A percentile compares a stretch with the other conserved stretches of the same genome.
phyloP scores from a whole-genome alignment of 2,797 vertebrate genomes.

The Chelon labrosus region DNA sequence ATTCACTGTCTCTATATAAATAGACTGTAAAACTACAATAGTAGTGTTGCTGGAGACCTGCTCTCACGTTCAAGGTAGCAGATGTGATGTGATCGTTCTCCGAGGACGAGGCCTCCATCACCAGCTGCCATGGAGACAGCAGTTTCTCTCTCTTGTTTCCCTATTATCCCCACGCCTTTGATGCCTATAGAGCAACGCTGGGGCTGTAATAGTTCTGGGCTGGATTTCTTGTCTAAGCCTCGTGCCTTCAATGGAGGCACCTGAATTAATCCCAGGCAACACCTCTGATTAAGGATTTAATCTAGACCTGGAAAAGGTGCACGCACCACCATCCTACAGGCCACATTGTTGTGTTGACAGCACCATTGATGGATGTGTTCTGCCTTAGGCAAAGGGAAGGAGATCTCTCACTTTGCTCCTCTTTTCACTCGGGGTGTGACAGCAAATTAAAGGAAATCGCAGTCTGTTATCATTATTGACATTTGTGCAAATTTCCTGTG shows the following conservation, averaged over 20 bases:
- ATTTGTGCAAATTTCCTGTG: conserved; percentile 35
- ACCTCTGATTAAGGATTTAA: conserved; percentile 80
- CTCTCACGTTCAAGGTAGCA: conserved; percentile 21
- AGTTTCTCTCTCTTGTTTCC: conserved; percentile 38
- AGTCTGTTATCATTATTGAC: conserved; percentile 41
- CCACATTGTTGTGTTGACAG: conserved; percentile 78
- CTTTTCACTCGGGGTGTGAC: conserved; percentile 39
- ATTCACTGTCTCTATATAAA: background rate
- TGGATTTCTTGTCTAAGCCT: conserved; percentile 50
- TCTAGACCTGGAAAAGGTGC: conserved; percentile 74
- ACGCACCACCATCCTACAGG: conserved; percentile 61
- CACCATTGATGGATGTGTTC: conserved; percentile 75
- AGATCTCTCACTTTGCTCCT: conserved; percentile 57
- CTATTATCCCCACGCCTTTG: conserved; percentile 55
- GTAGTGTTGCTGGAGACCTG: conserved; percentile 2
- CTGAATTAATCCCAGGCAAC: conserved; percentile 82
- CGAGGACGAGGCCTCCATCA: conserved; percentile 50
- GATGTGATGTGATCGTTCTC: conserved; percentile 51
- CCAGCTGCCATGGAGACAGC: conserved; percentile 62
- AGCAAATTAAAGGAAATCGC: conserved; percentile 49
- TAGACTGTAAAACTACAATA: background rate
- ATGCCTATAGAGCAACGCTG: conserved; percentile 44
- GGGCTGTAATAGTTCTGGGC: conserved; percentile 51
- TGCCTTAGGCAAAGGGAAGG: conserved; percentile 46
- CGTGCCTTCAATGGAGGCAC: conserved; percentile 50